These are phyloP conservation scores for Neomonachus schauinslandi DNA, from an alignment of 2,113 vertebrate species.

Conservation along the genomic window DNA sequence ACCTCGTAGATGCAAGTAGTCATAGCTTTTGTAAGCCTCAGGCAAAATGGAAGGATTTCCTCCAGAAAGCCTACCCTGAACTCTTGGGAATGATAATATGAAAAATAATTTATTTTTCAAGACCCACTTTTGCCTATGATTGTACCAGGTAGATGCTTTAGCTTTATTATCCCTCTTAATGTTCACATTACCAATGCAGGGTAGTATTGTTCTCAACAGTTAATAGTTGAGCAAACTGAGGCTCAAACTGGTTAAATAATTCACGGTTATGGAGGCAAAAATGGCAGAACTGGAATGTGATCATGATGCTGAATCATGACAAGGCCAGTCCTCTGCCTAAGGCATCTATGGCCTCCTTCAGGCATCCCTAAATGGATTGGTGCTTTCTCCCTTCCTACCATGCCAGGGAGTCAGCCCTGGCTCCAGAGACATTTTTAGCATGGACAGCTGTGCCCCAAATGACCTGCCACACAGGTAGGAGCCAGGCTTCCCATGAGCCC, in stretches of 20 bases:
- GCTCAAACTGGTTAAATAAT: neutral
- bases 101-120: conserved; percentile 23
- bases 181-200: neutral
- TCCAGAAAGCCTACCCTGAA: conserved; percentile 5
- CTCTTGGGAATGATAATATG: neutral
- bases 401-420: neutral
- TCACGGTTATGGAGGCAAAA: neutral
- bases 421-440: too few relatives aligned
- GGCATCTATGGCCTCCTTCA: neutral
- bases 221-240: neutral
- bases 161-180: neutral
- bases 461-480: neutral
- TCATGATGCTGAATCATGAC: neutral
- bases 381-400: neutral
- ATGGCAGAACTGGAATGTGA: neutral
- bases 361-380: neutral
- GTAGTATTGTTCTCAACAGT: neutral
- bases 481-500: neutral
- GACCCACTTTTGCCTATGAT: neutral
- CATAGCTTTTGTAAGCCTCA: neutral
- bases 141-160: neutral
- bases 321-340: neutral
- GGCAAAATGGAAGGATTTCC: neutral
- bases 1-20: neutral
- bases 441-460: too few relatives aligned